These are phyloP conservation scores for Mastomys natalensis DNA, from an alignment of 2,113 vertebrate genomes.

Conservation along the genomic window DNA sequence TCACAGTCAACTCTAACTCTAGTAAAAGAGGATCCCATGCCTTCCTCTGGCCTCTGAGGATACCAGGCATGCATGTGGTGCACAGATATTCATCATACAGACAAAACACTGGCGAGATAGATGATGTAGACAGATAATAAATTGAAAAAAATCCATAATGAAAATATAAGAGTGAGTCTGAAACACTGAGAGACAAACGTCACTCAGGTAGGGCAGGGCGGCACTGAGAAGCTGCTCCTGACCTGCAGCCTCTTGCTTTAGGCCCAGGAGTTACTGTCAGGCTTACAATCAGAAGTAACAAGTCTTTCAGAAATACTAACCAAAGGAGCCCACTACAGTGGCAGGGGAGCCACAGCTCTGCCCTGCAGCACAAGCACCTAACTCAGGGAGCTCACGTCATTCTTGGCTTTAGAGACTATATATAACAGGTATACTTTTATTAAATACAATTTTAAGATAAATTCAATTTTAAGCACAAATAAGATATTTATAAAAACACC, in stretches of 20 bases:
- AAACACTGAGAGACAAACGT: neutral
- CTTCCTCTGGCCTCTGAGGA: neutral
- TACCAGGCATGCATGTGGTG: neutral
- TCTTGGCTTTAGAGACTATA: neutral
- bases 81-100: neutral
- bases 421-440: neutral
- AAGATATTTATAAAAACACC: neutral
- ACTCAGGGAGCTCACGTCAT: neutral
- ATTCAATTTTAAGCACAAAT: neutral
- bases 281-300: neutral
- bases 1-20: neutral
- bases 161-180: neutral
- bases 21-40: neutral
- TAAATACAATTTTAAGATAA: neutral
- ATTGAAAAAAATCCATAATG: neutral
- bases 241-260: neutral
- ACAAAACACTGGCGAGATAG: neutral
- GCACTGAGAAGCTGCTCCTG: neutral
- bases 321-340: neutral
- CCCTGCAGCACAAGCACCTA: neutral
- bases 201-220: neutral
- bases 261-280: neutral
- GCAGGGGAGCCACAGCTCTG: neutral
- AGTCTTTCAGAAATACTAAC: neutral
- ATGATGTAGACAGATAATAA: neutral